Evolutionary conservation across 2,888 invertebrate species (phyloP).

Genomic region (Epinotia bilunana): DNA sequence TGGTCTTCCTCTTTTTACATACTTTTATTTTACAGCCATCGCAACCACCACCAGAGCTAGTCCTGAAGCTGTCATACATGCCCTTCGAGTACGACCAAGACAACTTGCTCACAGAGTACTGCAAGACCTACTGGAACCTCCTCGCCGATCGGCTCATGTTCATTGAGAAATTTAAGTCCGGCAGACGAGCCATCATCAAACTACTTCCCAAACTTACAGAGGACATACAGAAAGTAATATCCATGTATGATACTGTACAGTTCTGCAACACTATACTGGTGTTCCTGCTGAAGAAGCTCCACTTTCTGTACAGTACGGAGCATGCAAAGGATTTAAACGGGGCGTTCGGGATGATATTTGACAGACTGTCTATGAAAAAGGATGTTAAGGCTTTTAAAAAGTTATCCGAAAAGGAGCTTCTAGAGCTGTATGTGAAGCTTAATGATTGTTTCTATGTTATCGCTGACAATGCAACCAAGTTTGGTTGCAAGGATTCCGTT

Average conservation of each 20-base stretch:
- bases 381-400: slow-evolving; percentile 60
- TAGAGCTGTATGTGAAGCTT: slow-evolving; percentile 66
- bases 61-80: slow-evolving; percentile 73
- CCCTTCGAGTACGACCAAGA: slow-evolving; percentile 65
- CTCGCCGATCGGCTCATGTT: slow-evolving; percentile 66
- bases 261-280: slow-evolving; percentile 63
- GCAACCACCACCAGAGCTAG: slow-evolving; percentile 63
- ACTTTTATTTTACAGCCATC: slow-evolving; percentile 60
- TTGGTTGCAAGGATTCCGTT: slow-evolving; percentile 56
- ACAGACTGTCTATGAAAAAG: slow-evolving; percentile 55
- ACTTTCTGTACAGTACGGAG: slow-evolving; percentile 60
- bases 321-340: slow-evolving; percentile 58
- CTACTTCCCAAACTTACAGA: slow-evolving; percentile 66
- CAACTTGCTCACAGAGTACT: slow-evolving; percentile 62
- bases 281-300: slow-evolving; percentile 68
- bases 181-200: slow-evolving; percentile 59
- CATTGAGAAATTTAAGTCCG: slow-evolving; percentile 65
- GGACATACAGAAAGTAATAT: slow-evolving; percentile 63
- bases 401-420: slow-evolving; percentile 54
- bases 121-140: slow-evolving; percentile 75
- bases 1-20: too few relatives aligned
- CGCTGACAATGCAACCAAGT: slow-evolving; percentile 64
- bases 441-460: slow-evolving; percentile 69
- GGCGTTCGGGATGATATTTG: slow-evolving; percentile 60
- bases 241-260: slow-evolving; percentile 65